These are phyloP conservation scores for Melitaea athalia DNA, from an alignment of 2,888 invertebrate genomes.

Conservation along the genomic window DNA sequence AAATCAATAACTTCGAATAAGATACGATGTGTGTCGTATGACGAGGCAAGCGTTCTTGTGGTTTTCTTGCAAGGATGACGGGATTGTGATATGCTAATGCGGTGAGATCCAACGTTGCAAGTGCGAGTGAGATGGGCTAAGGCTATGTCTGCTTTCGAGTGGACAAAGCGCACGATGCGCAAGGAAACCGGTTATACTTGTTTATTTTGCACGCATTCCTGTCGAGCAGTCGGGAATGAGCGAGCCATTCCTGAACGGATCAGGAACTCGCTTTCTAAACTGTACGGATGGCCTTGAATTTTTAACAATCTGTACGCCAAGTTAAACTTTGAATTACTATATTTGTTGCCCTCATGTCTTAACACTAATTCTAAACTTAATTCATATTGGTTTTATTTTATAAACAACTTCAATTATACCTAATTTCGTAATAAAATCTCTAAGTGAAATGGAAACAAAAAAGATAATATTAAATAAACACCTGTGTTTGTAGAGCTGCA, in stretches of 20 bases:
- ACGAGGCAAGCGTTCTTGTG: slow-evolving; percentile 41
- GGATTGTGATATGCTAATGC: slow-evolving; percentile 38
- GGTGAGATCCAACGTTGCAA: slow-evolving; percentile 39
- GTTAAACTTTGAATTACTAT: not conserved
- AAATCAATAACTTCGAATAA: slow-evolving; percentile 41
- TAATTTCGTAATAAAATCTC: not conserved
- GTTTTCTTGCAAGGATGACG: slow-evolving; percentile 40
- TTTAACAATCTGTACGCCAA: slow-evolving; percentile 10
- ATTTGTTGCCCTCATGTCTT: not conserved
- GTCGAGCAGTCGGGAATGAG: slow-evolving; percentile 67
- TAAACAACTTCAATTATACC: not conserved
- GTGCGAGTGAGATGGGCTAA: slow-evolving; percentile 57
- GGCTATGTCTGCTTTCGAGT: slow-evolving; percentile 53
- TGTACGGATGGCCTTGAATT: slow-evolving; percentile 67
- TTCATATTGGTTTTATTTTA: not conserved
- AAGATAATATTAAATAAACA: not conserved
- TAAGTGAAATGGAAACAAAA: slow-evolving; percentile 4
- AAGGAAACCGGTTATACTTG: slow-evolving; percentile 74
- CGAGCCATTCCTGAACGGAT: slow-evolving; percentile 67
- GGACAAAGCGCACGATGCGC: slow-evolving; percentile 69
- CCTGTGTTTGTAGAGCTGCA: not conserved
- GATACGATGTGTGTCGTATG: slow-evolving; percentile 36
- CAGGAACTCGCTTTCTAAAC: slow-evolving; percentile 68
- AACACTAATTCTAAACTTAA: not conserved
- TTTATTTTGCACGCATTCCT: slow-evolving; percentile 82